Base-by-base conservation (phyloP, 1,140 invertebrate species). In the Bemisia tabaci region DNA sequence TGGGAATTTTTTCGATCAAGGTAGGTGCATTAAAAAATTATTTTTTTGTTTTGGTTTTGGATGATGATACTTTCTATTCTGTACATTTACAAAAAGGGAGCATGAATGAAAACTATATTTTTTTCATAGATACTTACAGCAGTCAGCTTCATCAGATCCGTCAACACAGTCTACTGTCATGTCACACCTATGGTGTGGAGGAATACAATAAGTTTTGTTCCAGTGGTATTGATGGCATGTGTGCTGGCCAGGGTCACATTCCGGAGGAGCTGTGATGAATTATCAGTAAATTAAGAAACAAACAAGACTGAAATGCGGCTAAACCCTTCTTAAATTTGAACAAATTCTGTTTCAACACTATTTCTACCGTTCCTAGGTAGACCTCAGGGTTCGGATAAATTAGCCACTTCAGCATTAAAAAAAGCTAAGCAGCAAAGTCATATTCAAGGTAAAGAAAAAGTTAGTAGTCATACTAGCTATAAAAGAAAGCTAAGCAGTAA, bases 181-280 rank as follows among this genome's bases (percentile, higher is more conserved):
- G 79, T 97, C 94, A 79, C 95, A 97, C 73, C 88, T 83, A 78
- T 92, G 86, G 78, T 95, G 87, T 63, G 86, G 86, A 59, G 92
- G 91, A 73, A 95, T 88, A 77, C 93, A 95, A 77, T 93, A 95
- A 12, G 92, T 93, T 78, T 91, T 91, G 80, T 95, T 95, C 82
- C 90, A 95, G 71, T 91, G 85, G 79, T 95, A 95, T 79, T 94
- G 90, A 22, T 87, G 84, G 78, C 94, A 95, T 11, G 90, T 87
- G 70, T 94, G 82, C 79, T 94, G 89, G 0, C 89, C 88, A 11
- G 84, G 78, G 68, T 92, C 90, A 74, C 92, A 95, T 70, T 94
- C 91, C 23, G 93, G 93, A 23, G 92, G 90, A 62, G 91, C 92
- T 95, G 82, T 33, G 80, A 75, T 58, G 65, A 68, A 70, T 73